Evolutionary conservation across 2,113 vertebrate genomes (phyloP).

Genomic region (Passer domesticus): DNA sequence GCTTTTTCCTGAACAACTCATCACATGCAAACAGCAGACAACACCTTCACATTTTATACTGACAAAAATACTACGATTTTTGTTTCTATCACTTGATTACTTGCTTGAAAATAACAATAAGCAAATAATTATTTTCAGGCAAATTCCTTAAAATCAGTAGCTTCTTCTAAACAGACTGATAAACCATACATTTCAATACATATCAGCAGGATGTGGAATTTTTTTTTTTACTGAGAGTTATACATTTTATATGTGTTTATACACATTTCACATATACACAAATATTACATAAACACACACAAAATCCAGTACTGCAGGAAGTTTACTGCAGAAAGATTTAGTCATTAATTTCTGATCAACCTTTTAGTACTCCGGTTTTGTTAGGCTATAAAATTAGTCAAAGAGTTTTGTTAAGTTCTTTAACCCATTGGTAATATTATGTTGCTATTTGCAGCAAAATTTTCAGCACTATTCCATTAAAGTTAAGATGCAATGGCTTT

Average conservation of each 20-base stretch:
- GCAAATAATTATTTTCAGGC: neutral
- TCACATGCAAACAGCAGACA: neutral
- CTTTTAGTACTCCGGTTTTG: neutral
- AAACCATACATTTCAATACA: rapidly evolving
- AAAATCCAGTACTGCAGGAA: neutral
- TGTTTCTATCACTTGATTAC: neutral
- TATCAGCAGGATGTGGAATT: neutral
- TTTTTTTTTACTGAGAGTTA: neutral
- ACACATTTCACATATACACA: neutral
- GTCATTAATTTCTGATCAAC: neutral
- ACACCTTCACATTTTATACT: neutral
- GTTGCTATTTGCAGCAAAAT: neutral
- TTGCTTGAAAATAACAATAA: neutral
- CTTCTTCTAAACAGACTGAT: neutral
- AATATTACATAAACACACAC: neutral
- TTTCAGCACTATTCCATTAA: neutral
- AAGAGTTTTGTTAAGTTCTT: neutral
- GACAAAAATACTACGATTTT: neutral
- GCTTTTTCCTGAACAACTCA: neutral
- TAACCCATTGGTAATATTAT: neutral
- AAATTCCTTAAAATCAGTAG: neutral
- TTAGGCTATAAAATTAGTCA: neutral
- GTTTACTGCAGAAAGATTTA: neutral
- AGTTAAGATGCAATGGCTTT: neutral
- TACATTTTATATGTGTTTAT: neutral